Conservation (phyloP, 2,888 invertebrate genomes). For the Nephrotoma guestfalica region DNA sequence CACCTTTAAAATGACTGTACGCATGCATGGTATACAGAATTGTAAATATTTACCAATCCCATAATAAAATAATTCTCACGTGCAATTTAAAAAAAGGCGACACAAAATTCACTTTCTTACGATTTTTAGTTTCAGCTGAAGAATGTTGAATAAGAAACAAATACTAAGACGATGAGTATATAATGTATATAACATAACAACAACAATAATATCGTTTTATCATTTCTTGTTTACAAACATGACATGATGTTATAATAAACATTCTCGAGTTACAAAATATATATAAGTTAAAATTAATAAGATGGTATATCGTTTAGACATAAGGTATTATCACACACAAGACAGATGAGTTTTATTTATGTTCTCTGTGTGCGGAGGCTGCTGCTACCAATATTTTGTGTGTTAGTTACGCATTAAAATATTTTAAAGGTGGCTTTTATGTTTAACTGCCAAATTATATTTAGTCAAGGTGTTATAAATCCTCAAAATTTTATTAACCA, state of each 20-base stretch:
- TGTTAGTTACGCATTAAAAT: too few species aligned
- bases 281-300: background rate
- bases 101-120: background rate
- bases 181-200: background rate
- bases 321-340: background rate
- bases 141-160: background rate
- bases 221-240: background rate
- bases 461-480: too few species aligned
- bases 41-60: background rate
- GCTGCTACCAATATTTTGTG: background rate
- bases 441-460: too few species aligned
- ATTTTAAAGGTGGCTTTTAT: too few species aligned
- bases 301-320: background rate
- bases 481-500: too few species aligned
- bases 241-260: background rate
- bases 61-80: background rate
- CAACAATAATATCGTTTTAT: background rate
- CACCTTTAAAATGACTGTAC: background rate
- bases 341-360: background rate
- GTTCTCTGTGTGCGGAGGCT: background rate
- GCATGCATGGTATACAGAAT: background rate
- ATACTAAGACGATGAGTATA: background rate
- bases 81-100: background rate
- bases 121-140: background rate
- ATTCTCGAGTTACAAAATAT: background rate